Conservation (phyloP, 1,140 invertebrate species). For the Conus betulinus region DNA sequence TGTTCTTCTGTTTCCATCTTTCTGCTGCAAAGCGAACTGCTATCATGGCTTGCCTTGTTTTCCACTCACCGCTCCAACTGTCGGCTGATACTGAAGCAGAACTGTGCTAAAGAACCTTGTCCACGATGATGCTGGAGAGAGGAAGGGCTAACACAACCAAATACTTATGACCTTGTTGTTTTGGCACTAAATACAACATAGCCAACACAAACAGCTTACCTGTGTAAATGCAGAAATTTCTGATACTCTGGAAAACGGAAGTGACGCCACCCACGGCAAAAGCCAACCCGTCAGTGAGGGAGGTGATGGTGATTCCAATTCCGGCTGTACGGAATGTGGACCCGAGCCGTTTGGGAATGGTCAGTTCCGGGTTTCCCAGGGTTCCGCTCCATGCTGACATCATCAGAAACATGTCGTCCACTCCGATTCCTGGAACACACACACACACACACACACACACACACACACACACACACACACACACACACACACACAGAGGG, state of each 20-base stretch:
- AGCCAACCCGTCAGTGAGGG: constrained; percentile 94
- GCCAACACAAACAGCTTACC: constrained; percentile 77
- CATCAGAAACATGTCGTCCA: constrained; percentile 94
- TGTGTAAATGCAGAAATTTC: constrained; percentile 97
- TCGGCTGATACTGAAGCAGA: too few species aligned
- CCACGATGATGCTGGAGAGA: too few species aligned
- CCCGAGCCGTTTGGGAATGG: constrained; percentile 90
- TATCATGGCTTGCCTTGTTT: too few species aligned
- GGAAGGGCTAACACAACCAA: too few species aligned
- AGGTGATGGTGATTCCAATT: constrained; percentile 98
- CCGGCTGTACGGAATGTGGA: constrained; percentile 92
- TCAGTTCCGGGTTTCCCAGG: constrained; percentile 84
- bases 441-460: constrained; percentile 1
- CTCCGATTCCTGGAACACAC: not conserved
- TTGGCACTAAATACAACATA: too few species aligned
- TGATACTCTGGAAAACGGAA: constrained; percentile 94
- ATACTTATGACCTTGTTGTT: too few species aligned
- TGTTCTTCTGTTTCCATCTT: too few species aligned
- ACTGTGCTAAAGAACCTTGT: too few species aligned
- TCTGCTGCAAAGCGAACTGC: too few species aligned
- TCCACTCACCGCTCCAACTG: too few species aligned
- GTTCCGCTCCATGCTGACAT: constrained; percentile 86
- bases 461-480: too few species aligned
- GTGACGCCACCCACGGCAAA: constrained; percentile 95
- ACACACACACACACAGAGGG: too few species aligned